Conservation (phyloP, 2,888 invertebrate species). For the Drosophila falleni region DNA sequence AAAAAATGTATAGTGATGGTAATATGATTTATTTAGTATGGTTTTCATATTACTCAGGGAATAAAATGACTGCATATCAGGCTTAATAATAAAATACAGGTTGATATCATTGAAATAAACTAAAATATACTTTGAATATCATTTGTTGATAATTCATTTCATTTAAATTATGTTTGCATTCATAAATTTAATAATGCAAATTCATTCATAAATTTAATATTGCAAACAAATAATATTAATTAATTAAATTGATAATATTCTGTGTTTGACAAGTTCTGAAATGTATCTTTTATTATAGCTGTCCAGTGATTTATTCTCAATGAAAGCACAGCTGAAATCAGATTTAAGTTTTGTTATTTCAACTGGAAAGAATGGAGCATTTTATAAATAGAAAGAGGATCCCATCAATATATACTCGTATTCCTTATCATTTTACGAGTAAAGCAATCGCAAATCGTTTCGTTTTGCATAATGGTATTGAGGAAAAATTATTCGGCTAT, state of each 20-base stretch:
- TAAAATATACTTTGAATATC: too few species aligned
- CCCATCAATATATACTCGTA: constrained; percentile 46
- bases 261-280: background rate
- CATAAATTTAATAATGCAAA: background rate
- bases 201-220: background rate
- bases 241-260: background rate
- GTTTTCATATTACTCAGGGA: too few species aligned
- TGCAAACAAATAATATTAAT: background rate
- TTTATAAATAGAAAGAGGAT: background rate
- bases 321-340: background rate
- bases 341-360: constrained; percentile 5
- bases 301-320: background rate
- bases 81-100: too few species aligned
- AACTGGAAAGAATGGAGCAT: background rate
- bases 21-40: background rate
- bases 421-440: constrained; percentile 74
- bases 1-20: too few species aligned
- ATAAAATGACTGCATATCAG: background rate
- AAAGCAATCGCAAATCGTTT: constrained; percentile 78
- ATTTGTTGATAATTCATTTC: too few species aligned
- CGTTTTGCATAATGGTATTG: constrained; percentile 75
- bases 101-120: too few species aligned
- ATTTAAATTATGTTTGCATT: background rate
- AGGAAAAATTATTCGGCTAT: constrained; percentile 62
- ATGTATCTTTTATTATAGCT: background rate